These are phyloP conservation scores for Nephotettix cincticeps DNA, from an alignment of 1,140 invertebrate genomes.

Conservation along the genomic window DNA sequence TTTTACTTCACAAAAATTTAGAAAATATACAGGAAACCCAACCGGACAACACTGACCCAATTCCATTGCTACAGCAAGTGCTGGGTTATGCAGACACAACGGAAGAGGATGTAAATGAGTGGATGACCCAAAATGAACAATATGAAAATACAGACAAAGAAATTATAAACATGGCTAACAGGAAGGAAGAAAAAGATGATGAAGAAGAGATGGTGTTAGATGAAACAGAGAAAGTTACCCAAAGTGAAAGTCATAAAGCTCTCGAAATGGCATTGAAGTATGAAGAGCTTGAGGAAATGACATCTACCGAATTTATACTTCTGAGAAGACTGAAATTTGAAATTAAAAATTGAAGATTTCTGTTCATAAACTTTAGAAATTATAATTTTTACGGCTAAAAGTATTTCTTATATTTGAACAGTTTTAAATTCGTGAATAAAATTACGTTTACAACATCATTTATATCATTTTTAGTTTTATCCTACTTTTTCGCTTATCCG, in stretches of 20 bases:
- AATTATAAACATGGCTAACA: background rate
- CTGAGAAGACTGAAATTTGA: background rate
- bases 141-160: slow-evolving; percentile 17
- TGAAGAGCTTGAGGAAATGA: background rate
- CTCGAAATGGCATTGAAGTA: slow-evolving; percentile 10
- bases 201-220: background rate
- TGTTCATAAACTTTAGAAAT: no score
- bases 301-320: background rate
- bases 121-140: slow-evolving; percentile 7
- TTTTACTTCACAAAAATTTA: no score
- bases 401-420: no score
- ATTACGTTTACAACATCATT: no score
- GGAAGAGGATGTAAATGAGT: slow-evolving; percentile 1
- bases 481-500: no score
- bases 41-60: background rate
- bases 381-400: no score
- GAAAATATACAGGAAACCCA: slow-evolving; percentile 1
- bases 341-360: no score
- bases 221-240: background rate
- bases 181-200: background rate
- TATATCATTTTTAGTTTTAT: no score
- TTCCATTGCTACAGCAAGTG: background rate
- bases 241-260: slow-evolving; percentile 13
- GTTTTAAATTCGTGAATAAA: no score
- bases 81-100: slow-evolving; percentile 1